phyloP scores from a whole-genome alignment of 2,113 vertebrate species.

The Lagopus muta region DNA sequence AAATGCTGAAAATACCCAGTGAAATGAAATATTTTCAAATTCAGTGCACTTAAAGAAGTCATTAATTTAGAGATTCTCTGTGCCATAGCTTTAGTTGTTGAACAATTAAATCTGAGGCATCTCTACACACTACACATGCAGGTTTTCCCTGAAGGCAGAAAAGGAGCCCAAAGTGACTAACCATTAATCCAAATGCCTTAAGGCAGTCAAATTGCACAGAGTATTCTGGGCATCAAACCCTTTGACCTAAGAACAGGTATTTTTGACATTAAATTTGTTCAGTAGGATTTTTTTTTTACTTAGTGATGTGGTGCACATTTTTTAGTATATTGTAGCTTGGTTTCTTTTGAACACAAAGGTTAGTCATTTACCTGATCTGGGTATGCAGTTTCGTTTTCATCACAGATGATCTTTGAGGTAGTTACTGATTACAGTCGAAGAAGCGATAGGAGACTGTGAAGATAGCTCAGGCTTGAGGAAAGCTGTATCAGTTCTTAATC shows the following conservation, averaged over 20 bases:
- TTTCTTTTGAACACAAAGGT: not conserved
- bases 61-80: not conserved
- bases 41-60: not conserved
- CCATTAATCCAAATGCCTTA: not conserved
- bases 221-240: not conserved
- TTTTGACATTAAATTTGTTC: not conserved
- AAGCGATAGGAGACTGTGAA: not conserved
- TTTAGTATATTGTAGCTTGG: not conserved
- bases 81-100: not conserved
- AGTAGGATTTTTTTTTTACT: not conserved
- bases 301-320: not conserved
- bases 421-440: not conserved
- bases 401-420: not conserved
- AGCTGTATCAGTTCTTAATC: not conserved
- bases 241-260: not conserved
- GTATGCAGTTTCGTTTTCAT: not conserved
- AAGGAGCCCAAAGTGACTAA: not conserved
- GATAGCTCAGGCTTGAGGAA: not conserved
- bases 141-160: not conserved
- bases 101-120: not conserved
- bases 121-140: rapidly evolving
- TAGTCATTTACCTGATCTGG: not conserved
- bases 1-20: not conserved
- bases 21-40: not conserved
- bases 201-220: not conserved